Evolutionary conservation across 2,113 vertebrate genomes (phyloP).

Genomic region (Ascaphus truei): DNA sequence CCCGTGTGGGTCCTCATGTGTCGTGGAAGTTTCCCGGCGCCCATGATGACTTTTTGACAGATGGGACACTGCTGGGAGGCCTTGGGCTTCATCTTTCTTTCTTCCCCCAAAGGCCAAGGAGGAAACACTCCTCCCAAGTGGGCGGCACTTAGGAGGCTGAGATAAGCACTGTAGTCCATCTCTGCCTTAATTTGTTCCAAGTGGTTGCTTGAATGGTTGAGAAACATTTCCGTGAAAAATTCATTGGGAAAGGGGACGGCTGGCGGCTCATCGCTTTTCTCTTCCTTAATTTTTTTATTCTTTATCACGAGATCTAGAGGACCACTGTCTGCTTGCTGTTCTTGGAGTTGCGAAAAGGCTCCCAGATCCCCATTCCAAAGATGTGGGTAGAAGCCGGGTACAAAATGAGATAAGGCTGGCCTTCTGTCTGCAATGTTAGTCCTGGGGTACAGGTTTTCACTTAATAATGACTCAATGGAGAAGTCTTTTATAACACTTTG

Average conservation of each 20-base stretch:
- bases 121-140: conserved; percentile 88
- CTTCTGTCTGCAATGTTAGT: conserved; percentile 76
- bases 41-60: conserved; percentile 98
- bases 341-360: conserved; percentile 74
- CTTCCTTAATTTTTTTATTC: conserved; percentile 89
- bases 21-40: conserved; percentile 90
- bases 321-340: conserved; percentile 64
- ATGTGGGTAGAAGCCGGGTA: conserved; percentile 87
- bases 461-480: conserved; percentile 89
- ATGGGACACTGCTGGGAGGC: conserved; percentile 96
- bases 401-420: conserved; percentile 75
- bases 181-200: conserved; percentile 88
- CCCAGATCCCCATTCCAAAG: conserved; percentile 83
- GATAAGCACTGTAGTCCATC: conserved; percentile 84
- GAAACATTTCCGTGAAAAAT: conserved; percentile 87
- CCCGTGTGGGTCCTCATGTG: conserved; percentile 97
- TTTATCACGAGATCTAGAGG: conserved; percentile 90
- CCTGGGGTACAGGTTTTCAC: conserved; percentile 90
- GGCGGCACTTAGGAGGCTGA: conserved; percentile 88
- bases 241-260: conserved; percentile 74
- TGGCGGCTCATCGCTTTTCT: conserved; percentile 80
- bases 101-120: conserved; percentile 91
- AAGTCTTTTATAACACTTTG: conserved; percentile 83
- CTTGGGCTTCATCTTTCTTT: conserved; percentile 96
- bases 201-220: conserved; percentile 57